Evolutionary conservation across 2,888 invertebrate species (phyloP), one percentile per base, ranked within the genome.

Genomic region (Clanis bilineata): DNA sequence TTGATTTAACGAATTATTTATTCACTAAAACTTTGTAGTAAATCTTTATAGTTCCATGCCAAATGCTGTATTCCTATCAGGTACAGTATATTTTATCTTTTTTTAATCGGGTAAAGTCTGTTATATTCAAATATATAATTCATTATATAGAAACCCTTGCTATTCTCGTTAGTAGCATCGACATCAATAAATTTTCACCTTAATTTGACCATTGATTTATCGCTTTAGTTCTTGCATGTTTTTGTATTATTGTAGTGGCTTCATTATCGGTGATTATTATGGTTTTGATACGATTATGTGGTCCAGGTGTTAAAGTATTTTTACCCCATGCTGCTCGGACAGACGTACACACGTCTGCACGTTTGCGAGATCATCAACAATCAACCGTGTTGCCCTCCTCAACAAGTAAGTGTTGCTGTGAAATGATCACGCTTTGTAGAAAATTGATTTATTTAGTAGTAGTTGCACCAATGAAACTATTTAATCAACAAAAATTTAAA

Each of bases 281-380:
- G 57, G 57, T 45, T 32, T 45, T 44, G 43, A 32, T 47, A 36
- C 22, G 3, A 58, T 39, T 22, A 57, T 62, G 56, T 59, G 57
- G 45, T 32, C 67, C 80, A 90, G 86, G 85, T 90, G 73, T 81
- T 90, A 84, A 78, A 74, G 62, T 82, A 81, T 85, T 82, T 87
- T 74, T 82, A 71, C 69, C 76, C 76, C 82, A 86, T 76, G 91
- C 91, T 86, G 90, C 90, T 82, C 76, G 90, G 88, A 88, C 96
- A 97, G 97, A 96, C 96, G 70, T 97, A 97, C 93, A 97, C 97
- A 80, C 96, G 97, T 85, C 95, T 97, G 72, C 97, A 97, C 93
- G 97, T 97, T 86, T 97, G 97, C 93, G 96, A 96, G 82, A 90
- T 94, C 80, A 95, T 96, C 93, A 96, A 96, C 95, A 96, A 96